These are phyloP conservation scores for Xenopus tropicalis DNA, from an alignment of 2,113 vertebrate genomes.

Conservation along the genomic window UCB_Xtro_10.0 CM004452.2:30425001-30425500, in stretches of 20 bases:
- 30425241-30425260: constrained; percentile 22
- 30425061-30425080: too few relatives aligned
- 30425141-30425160: constrained; percentile 11
- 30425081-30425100: neutral
- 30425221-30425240: constrained; percentile 1
- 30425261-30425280: neutral
- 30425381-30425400: constrained; percentile 18
- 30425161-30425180: constrained; percentile 17
- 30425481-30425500: neutral
- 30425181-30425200: constrained; percentile 30
- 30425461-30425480: neutral
- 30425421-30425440: constrained; percentile 4
- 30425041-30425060: too few relatives aligned
- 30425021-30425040: too few relatives aligned
- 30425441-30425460: neutral
- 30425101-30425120: constrained; percentile 7
- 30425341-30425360: constrained; percentile 43
- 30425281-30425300: neutral
- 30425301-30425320: constrained; percentile 17
- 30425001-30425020: too few relatives aligned
- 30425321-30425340: constrained; percentile 21
- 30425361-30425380: constrained; percentile 44
- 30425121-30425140: constrained; percentile 11
- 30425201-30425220: constrained; percentile 14
- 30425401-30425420: neutral